Evolutionary conservation across 2,888 invertebrate genomes (phyloP), one percentile per base, ranked within the genome.

Genomic region (Hyposoter dolosus): DNA sequence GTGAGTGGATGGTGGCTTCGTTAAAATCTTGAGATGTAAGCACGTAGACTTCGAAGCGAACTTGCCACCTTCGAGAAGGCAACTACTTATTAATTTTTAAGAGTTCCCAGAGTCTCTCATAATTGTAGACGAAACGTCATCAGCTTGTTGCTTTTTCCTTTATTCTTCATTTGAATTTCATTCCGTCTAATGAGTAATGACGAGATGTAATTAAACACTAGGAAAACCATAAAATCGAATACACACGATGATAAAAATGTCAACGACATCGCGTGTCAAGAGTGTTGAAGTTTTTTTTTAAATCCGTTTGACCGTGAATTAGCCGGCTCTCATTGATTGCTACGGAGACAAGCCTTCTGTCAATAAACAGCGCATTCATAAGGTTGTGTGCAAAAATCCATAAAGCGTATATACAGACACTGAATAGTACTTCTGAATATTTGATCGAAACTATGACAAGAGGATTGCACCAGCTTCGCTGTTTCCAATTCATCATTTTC

Each of bases 271-370:
- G 66, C 28, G 35, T 32, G 69, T 50, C 23, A 15, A 71, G 19
- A 15, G 19, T 45, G 45, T 47, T 32, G 19, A 76, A 65, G 53
- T 15, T 47, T 76, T 35, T 76, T 65, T 7, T 3, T 19, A 3
- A 5, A 35, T 7, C 28, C 4, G 43, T 35, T 32, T 10, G 65
- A 60, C 56, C 60, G 68, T 77, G 77, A 81, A 53, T 65, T 65
- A 81, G 77, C 71, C 80, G 76, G 84, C 35, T 84, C 45, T 66
- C 81, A 82, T 82, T 68, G 68, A 68, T 68, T 68, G 66, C 3
- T 50, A 40, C 15, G 12, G 17, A 19, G 40, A 72, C 45, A 17
- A n/a, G 19, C n/a, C 17, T 32, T 12, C 28, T 15, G 28, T 23
- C 6, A 65, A 32, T 65, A 35, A 32, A 65, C 6, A 17, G 23